Evolutionary conservation across 2,888 invertebrate species (phyloP), one percentile per base, ranked within the genome.

Genomic region (Trimorus sp.): DNA sequence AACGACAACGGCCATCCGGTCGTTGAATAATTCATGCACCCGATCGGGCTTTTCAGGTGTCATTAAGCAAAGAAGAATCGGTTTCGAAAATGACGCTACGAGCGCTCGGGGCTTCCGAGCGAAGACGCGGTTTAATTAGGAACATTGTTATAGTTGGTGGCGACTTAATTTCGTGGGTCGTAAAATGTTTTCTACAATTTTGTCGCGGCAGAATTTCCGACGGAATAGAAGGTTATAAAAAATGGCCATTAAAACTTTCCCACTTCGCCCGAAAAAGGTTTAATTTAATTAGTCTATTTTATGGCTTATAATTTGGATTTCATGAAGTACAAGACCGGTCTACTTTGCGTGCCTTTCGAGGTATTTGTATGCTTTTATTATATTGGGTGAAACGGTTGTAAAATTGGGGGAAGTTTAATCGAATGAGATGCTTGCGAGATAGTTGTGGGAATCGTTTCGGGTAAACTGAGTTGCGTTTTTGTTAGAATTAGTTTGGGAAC

Each of bases 241-340:
- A 75, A 56, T 70, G 12, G 54, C 37, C 40, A 66, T 80, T 75
- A 75, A 80, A 80, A 80, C 70, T 75, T 75, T 71, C 40, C 56
- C 66, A 62, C 70, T 75, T 75, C 70, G 12, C 37, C 16, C 16
- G 38, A 65, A 75, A 75, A 60, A 75, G 65, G 66, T 65, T 65
- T 63, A 51, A 75, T 70, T 80, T 75, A 80, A 75, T 80, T 70
- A 80, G 63, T 75, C 26, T 51, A 69, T 70, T 75, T 80, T 75
- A 75, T 75, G 42, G 69, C 70, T 75, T 80, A 70, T 80, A 70
- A 75, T 75, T 65, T 75, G 59, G 56, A 26, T 69, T 58, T 51
- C 63, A 58, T 45, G 38, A 51, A 45, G 42, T 56, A 74, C 45
- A 37, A 36, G 51, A 9, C 40, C 26, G 16, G 63, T 66, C 54